phyloP scores from a whole-genome alignment of 2,797 vertebrate genomes.

The Etheostoma perlongum region DNA sequence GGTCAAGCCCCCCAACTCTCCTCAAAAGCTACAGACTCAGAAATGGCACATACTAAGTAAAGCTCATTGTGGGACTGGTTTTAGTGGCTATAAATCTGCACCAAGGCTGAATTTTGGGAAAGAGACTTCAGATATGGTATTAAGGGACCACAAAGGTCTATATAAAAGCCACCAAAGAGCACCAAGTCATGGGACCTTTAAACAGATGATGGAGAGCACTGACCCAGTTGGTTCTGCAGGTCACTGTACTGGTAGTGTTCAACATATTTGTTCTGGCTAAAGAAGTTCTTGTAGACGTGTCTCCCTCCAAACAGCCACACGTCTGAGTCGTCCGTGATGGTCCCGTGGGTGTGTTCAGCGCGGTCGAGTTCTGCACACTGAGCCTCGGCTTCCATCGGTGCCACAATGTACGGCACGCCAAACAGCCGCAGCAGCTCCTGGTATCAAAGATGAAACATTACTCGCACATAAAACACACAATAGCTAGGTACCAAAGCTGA shows the following conservation, averaged over 20 bases:
- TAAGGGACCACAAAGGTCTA: no score
- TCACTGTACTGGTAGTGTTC: constrained; percentile 94
- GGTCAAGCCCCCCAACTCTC: no score
- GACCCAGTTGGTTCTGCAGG: constrained; percentile 94
- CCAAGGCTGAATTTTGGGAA: no score
- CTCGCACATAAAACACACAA: background rate
- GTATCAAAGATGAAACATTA: background rate
- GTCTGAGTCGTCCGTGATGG: constrained; percentile 97
- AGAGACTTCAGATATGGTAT: no score
- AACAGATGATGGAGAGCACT: constrained; percentile 25
- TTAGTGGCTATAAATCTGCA: no score
- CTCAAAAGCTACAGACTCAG: no score
- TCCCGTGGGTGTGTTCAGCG: constrained; percentile 93
- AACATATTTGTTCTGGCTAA: constrained; percentile 93
- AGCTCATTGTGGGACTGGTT: no score
- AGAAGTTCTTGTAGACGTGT: constrained; percentile 98
- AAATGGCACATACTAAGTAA: no score
- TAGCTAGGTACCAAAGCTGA: no score
- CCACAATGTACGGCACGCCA: constrained; percentile 93
- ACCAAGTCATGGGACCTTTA: background rate
- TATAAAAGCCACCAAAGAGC: no score
- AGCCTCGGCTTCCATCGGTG: constrained; percentile 96
- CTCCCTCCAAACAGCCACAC: constrained; percentile 97
- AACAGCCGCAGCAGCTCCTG: constrained; percentile 96
- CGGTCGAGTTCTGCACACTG: constrained; percentile 94